Evolutionary conservation across 2,888 invertebrate species (phyloP), one percentile per base, ranked within the genome.

Genomic region (Pseudanteris insignis): DNA sequence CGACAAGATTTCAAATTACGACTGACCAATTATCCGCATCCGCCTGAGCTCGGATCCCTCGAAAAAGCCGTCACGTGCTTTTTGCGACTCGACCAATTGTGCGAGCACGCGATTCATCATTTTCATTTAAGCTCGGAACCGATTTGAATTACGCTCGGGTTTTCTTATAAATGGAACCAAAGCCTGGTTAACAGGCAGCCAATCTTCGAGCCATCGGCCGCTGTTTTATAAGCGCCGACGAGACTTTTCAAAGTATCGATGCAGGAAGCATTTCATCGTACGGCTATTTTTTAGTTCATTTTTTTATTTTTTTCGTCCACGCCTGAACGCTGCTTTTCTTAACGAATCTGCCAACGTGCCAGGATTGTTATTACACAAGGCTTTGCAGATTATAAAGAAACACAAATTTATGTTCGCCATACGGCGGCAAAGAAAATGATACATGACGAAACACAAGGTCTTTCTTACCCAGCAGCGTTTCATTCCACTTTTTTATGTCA

Each of bases 331-430:
- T 50, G 37, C 33, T 50, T 61, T 54, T 38, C 44, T 48, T 47
- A 36, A 48, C 50, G 33, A 48, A 61, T 61, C 50, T 37, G 29
- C 40, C 25, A 54, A 44, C 54, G 54, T 54, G 40, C 61, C 54
- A 18, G n/a, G n/a, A n/a, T n/a, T n/a, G 48, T 62, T 62, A 55
- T 62, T 62, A 62, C 50, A 62, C 61, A 55, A 51, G 47, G 55
- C 55, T 50, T 46, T 33, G 36, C 54, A 61, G 61, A 61, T 61
- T 55, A 55, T 61, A 55, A 55, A 54, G 61, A 61, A 55, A 61
- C 61, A 55, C 44, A 61, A 61, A 50, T 61, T 61, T 61, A 61
- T 61, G 55, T 61, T 36, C 50, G 61, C 43, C 61, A 34, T 41
- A 44, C 46, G 33, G 55, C 44, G 54, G 55, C 44, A 48, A 46